Evolutionary conservation across 2,888 invertebrate species (phyloP), one percentile per base, ranked within the genome.

Genomic region (Corythucha ciliata): DNA sequence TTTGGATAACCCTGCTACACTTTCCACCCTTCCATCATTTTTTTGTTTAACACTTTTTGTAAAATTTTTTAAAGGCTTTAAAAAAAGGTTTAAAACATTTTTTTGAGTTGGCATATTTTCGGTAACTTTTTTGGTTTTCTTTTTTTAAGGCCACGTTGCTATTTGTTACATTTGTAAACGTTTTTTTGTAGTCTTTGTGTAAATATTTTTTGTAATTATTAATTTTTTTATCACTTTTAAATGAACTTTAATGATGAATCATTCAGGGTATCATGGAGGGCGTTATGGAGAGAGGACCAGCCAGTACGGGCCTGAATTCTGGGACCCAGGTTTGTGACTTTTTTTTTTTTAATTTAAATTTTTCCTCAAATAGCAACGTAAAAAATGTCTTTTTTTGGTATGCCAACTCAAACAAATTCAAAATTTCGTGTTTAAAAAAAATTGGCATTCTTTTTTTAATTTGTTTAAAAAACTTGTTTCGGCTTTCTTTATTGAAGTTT

Each of bases 1-100:
- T 60, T 63, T 63, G 63, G 63, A 63, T 63, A 63, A 63, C 63
- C 63, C 63, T 63, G 63, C 62, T 62, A 52, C n/a, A n/a, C n/a
- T n/a, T n/a, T 48, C 27, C 44, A 51, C 53, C 50, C 20, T 44
- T 46, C 14, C 26, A 39, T 52, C 34, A 32, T 48, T 40, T 37
- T 33, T 52, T 20, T 51, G 46, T 27, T 42, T 10, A 37, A 18
- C 3, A 42, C 21, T n/a, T 32, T 46, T 27, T 46, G 32, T 10
- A 32, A 32, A 5, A 5, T 8, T 41, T 10, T 40, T 20, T 10
- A 41, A 40, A 21, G 10, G 1, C 14, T 24, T n/a, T 8, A 7
- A 7, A 24, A 7, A 41, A 41, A 7, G 6, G 41, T 7, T 41
- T 41, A n/a, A 6, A 36, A 36, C 7, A 36, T 36, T n/a, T 42